phyloP scores from a whole-genome alignment of 92 coral and sea anemone genomes.

The Zoanthus solanderi region DNA sequence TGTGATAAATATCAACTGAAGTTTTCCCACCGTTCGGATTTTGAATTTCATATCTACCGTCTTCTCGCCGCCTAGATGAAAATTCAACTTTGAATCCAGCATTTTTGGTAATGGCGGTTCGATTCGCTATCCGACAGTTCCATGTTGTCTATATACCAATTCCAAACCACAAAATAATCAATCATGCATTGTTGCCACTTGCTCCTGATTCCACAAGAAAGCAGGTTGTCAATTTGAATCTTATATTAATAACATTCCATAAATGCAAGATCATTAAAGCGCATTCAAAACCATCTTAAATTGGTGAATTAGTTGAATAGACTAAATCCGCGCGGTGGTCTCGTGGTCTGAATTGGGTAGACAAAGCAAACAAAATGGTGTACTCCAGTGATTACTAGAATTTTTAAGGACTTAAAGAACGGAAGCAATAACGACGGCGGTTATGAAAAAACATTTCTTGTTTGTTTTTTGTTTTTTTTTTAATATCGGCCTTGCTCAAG shows the following conservation, averaged over 20 bases:
- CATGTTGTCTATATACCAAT: not conserved
- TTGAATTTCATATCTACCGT: constrained; percentile 51
- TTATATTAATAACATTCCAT: constrained; percentile 6
- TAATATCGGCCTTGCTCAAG: too few species aligned
- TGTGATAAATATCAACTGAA: constrained; percentile 70
- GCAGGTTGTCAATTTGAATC: constrained; percentile 16
- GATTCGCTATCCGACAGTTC: not conserved
- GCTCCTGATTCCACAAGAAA: not conserved
- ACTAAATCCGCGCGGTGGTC: too few species aligned
- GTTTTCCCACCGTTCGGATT: constrained; percentile 65
- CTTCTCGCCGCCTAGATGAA: not conserved
- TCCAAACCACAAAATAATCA: constrained; percentile 4
- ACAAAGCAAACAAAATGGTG: too few species aligned
- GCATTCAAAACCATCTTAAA: not conserved
- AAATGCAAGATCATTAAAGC: constrained; percentile 1
- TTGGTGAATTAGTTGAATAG: too few species aligned
- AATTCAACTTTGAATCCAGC: not conserved
- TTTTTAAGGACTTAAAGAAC: too few species aligned
- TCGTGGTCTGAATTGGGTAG: too few species aligned
- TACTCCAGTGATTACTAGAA: too few species aligned
- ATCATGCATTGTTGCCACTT: not conserved
- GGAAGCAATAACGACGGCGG: too few species aligned
- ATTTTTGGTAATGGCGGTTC: not conserved
- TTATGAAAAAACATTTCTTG: too few species aligned
- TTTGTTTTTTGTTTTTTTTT: too few species aligned